Conservation (phyloP, 64 coral and sea anemone species). For the Montipora foliosa region DNA sequence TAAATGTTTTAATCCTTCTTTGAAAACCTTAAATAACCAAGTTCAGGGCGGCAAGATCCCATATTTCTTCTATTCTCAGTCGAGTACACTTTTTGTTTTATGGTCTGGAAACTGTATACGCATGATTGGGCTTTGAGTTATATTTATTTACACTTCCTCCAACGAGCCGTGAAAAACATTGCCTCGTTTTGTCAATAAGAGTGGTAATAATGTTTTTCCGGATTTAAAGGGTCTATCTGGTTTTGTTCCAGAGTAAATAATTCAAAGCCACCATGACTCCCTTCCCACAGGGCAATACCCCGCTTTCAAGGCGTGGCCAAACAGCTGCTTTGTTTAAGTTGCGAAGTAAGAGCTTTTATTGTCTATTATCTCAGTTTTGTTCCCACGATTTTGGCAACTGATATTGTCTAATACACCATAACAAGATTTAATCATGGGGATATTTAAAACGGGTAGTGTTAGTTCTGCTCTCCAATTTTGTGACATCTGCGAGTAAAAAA, state of each 20-base stretch:
- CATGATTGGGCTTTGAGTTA: neutral
- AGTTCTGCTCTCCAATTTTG: neutral
- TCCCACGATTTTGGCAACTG: neutral
- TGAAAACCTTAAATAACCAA: too few relatives aligned
- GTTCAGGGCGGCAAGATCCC: too few relatives aligned
- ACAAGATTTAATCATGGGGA: conserved; percentile 1
- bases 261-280: neutral
- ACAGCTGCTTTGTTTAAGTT: conserved; percentile 5
- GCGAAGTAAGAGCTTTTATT: neutral
- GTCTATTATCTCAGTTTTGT: conserved; percentile 1
- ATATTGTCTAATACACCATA: neutral
- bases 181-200: conserved; percentile 1
- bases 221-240: neutral
- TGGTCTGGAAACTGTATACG: neutral
- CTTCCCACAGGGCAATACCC: neutral
- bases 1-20: too few relatives aligned
- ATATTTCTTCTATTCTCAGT: neutral
- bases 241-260: conserved; percentile 29
- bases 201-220: conserved; percentile 25
- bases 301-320: neutral
- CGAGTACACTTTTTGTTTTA: neutral
- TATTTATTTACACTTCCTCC: neutral
- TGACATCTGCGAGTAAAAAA: neutral
- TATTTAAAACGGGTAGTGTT: conserved; percentile 13
- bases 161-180: conserved; percentile 15